Evolutionary conservation across 2,888 invertebrate species (phyloP).

Genomic region (Eupeodes latifasciatus): DNA sequence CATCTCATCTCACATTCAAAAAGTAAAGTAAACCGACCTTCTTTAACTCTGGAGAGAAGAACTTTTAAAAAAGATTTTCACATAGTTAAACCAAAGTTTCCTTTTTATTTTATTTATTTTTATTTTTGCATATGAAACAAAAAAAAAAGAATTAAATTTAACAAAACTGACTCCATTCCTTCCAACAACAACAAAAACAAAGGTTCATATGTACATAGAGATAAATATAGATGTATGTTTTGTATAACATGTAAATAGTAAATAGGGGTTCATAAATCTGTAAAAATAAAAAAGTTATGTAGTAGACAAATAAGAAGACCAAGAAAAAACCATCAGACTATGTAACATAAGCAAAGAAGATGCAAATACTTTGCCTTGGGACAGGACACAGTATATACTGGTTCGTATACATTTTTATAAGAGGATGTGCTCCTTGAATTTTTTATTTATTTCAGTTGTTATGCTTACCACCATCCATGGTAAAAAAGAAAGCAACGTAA

Average conservation of each 20-base stretch:
- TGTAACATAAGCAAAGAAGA: constrained; percentile 23
- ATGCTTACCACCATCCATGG: constrained; percentile 48
- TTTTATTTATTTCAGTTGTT: constrained; percentile 65
- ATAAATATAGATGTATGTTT: too few relatives aligned
- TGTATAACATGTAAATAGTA: neutral
- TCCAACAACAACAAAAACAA: neutral
- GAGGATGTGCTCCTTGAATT: constrained; percentile 73
- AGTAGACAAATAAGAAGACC: neutral
- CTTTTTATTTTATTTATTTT: neutral
- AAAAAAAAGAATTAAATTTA: constrained; percentile 12
- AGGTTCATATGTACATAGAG: neutral
- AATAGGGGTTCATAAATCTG: neutral
- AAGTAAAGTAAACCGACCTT: constrained; percentile 1
- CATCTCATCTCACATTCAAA: neutral
- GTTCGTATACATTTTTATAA: neutral
- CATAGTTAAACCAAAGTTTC: constrained; percentile 18
- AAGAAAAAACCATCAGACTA: constrained; percentile 28
- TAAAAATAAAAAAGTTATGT: neutral
- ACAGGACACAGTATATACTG: constrained; percentile 5
- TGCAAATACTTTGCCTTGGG: constrained; percentile 48
- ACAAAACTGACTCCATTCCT: neutral
- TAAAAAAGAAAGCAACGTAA: constrained; percentile 56
- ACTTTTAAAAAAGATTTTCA: constrained; percentile 19
- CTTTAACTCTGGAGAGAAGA: neutral
- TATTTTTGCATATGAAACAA: neutral